These are phyloP conservation scores for Propithecus perrieri DNA, from an alignment of 2,797 vertebrate genomes.

Conservation along the genomic window DNA sequence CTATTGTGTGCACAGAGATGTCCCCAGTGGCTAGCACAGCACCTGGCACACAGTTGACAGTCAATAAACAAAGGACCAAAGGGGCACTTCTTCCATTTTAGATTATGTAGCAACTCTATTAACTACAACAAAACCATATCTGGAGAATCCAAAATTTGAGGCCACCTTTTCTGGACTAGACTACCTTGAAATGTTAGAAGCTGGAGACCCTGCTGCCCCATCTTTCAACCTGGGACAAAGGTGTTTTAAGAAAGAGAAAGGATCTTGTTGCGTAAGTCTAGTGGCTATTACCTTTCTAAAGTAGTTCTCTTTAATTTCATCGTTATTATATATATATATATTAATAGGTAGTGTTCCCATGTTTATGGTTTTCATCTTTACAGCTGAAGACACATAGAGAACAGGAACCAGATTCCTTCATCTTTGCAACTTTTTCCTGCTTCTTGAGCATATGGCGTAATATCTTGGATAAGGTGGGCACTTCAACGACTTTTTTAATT, in stretches of 20 bases:
- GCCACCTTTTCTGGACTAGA: neutral
- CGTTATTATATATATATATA: neutral
- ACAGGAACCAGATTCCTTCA: neutral
- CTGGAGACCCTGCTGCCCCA: neutral
- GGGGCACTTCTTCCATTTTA: neutral
- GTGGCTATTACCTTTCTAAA: neutral
- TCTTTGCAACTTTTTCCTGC: neutral
- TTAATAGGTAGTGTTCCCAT: neutral
- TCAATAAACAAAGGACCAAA: neutral
- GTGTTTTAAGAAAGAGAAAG: neutral
- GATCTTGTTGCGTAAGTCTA: neutral
- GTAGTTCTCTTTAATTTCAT: neutral
- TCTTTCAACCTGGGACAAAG: neutral
- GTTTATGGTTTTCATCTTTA: neutral
- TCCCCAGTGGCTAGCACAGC: neutral
- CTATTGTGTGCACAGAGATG: neutral
- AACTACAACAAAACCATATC: neutral
- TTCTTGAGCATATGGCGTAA: neutral
- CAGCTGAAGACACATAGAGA: neutral
- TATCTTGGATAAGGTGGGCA: neutral
- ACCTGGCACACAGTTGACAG: neutral
- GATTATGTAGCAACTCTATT: neutral
- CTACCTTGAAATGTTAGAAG: neutral
- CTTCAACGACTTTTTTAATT: neutral
- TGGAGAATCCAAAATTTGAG: neutral